Evolutionary conservation across 2,113 vertebrate species (phyloP).

Genomic region (Pangasianodon gigas): DNA sequence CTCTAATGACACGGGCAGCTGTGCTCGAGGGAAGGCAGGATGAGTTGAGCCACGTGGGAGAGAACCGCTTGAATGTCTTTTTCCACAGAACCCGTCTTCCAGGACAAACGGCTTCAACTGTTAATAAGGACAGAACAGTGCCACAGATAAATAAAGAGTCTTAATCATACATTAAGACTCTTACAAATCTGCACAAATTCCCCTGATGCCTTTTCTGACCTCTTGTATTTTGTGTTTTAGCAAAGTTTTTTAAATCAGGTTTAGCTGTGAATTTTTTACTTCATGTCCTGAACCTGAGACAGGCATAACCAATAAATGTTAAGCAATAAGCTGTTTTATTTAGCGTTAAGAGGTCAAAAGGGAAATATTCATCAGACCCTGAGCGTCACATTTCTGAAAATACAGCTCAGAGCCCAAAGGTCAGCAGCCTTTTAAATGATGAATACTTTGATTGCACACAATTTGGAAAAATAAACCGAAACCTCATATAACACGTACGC

Average conservation of each 20-base stretch:
- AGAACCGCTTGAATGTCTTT: not conserved
- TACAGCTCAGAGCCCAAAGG: conserved; percentile 29
- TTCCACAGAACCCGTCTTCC: conserved; percentile 15
- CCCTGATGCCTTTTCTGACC: not conserved
- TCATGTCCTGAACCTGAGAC: conserved; percentile 6
- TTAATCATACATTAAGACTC: conserved; percentile 36
- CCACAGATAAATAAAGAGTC: conserved; percentile 37
- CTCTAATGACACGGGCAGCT: conserved; percentile 37
- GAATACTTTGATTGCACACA: not conserved
- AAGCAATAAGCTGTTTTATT: conserved; percentile 32
- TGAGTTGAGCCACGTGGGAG: conserved; percentile 31
- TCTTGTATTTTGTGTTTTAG: not conserved
- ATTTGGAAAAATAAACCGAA: not conserved
- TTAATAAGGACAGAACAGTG: conserved; percentile 36
- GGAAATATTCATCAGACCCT: conserved; percentile 3
- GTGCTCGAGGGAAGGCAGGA: conserved; percentile 22
- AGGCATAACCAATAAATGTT: conserved; percentile 14
- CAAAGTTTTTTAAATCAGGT: not conserved
- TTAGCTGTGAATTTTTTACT: conserved; percentile 13
- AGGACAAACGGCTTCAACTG: conserved; percentile 15
- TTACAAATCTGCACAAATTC: conserved; percentile 33
- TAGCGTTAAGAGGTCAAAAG: conserved; percentile 15
- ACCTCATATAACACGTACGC: not conserved
- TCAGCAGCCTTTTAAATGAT: conserved; percentile 34
- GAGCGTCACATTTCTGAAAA: conserved; percentile 21